Base-by-base conservation (phyloP, 2,113 vertebrate species). In the Psittacus erithacus region DNA sequence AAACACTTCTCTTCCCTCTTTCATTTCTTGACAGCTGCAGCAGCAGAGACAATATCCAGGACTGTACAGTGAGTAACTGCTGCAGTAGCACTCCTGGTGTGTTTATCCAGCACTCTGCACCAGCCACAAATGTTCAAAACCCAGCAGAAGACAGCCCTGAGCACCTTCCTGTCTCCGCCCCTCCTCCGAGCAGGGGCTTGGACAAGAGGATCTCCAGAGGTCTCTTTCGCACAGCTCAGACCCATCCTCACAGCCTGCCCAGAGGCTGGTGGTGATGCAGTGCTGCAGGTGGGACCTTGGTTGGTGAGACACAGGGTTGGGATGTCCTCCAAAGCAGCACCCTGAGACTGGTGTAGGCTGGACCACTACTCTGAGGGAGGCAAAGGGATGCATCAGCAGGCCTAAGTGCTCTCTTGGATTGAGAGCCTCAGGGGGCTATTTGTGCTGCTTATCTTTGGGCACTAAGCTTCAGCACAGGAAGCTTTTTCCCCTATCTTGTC, bases 11-110 rank as follows among this genome's bases (percentile, higher is more conserved):
- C 11, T 11, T 2, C 14, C 17, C 44, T 39, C 67, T 90, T 90
- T 88, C 39, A 83, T 86, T 94, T 96, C 4, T 35, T 95, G 86
- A 80, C 76, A 87, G 28, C 80, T 88, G 68, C 83, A 90, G 75
- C 73, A 92, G 82, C 69, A 80, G 47, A 90, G 91, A 96, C 62
- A 70, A 74, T 82, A 92, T 55, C 82, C 84, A 95, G 90, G 84
- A 57, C 71, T 20, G 46, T 47, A 59, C 14, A 33, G 84, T 57
- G 76, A 86, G 50, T 47, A 57, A 78, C 39, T 1, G 23, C 78
- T 38, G 82, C 0, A 1, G n/a, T 7, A 90, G 38, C 46, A 74
- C 49, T 47, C 63, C 44, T 24, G 46, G 24, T 28, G 38, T 69
- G 80, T 91, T 92, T 73, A 46, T 73, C 50, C 88, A 81, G 44